These are phyloP conservation scores for Acanthurus tractus DNA, from an alignment of 2,797 vertebrate genomes.

Conservation along the genomic window DNA sequence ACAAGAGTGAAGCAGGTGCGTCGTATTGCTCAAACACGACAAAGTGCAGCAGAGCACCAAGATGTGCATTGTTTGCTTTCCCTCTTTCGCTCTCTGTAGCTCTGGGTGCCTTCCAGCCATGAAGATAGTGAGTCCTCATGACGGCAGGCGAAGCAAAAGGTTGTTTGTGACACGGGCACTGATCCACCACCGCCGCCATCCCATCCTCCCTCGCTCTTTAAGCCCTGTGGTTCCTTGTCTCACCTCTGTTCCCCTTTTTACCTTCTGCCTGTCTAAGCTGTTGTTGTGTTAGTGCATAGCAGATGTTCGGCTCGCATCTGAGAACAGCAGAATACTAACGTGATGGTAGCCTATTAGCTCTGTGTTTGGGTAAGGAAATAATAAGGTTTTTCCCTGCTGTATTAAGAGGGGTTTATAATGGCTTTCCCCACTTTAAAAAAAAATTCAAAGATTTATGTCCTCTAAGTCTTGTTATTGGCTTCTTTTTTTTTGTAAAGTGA, in stretches of 20 bases:
- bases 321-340: slow-evolving; percentile 14
- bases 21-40: slow-evolving; percentile 58
- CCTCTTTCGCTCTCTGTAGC: slow-evolving; percentile 40
- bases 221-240: slow-evolving; percentile 21
- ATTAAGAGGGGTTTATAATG: not conserved
- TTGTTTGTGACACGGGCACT: slow-evolving; percentile 67
- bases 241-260: slow-evolving; percentile 14
- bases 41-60: slow-evolving; percentile 31
- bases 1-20: slow-evolving; percentile 65
- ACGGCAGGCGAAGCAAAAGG: slow-evolving; percentile 61
- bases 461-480: slow-evolving; percentile 19
- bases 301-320: slow-evolving; percentile 34
- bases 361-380: slow-evolving; percentile 6
- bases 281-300: slow-evolving; percentile 24
- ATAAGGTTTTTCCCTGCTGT: not conserved
- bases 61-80: slow-evolving; percentile 69
- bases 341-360: not conserved
- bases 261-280: slow-evolving; percentile 18
- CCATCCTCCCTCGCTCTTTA: slow-evolving; percentile 25
- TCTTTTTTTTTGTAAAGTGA: slow-evolving; percentile 48
- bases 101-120: slow-evolving; percentile 58
- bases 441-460: slow-evolving; percentile 26
- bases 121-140: slow-evolving; percentile 60
- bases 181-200: slow-evolving; percentile 43
- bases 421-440: not conserved